Conservation (phyloP, 35 echinoderm and acorn worm genomes). For the Ophiothrix spiculata region DNA sequence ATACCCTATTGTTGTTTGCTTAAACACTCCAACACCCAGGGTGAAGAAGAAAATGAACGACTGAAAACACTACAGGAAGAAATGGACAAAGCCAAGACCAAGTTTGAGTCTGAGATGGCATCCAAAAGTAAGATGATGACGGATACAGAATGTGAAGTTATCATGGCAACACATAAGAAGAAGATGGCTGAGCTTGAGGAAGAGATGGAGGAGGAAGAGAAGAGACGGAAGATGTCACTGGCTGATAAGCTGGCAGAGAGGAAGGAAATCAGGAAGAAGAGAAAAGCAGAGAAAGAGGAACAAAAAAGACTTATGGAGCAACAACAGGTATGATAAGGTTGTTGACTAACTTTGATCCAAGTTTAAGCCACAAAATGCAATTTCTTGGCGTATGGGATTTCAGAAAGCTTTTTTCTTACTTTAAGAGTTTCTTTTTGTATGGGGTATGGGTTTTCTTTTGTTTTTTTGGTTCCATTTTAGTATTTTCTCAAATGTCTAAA, state of each 20-base stretch:
- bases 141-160: not conserved
- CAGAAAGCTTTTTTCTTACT: too few relatives aligned
- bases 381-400: too few relatives aligned
- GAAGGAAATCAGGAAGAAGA: not conserved
- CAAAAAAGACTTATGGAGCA: not conserved
- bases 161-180: slow-evolving; percentile 44
- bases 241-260: not conserved
- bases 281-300: slow-evolving; percentile 5
- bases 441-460: too few relatives aligned
- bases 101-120: slow-evolving; percentile 18
- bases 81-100: slow-evolving; percentile 9
- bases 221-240: not conserved
- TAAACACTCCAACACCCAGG: too few relatives aligned
- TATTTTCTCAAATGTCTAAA: too few relatives aligned
- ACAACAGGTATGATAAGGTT: too few relatives aligned
- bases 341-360: too few relatives aligned
- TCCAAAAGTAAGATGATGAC: not conserved
- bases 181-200: slow-evolving; percentile 40
- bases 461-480: too few relatives aligned
- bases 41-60: slow-evolving; percentile 4
- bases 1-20: too few relatives aligned
- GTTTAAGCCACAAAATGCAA: too few relatives aligned
- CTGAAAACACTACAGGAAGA: slow-evolving; percentile 13
- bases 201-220: slow-evolving; percentile 23
- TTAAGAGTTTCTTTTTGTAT: too few relatives aligned